phyloP scores from a whole-genome alignment of 2,888 invertebrate genomes.

The Nephrocerus scutellatus region DNA sequence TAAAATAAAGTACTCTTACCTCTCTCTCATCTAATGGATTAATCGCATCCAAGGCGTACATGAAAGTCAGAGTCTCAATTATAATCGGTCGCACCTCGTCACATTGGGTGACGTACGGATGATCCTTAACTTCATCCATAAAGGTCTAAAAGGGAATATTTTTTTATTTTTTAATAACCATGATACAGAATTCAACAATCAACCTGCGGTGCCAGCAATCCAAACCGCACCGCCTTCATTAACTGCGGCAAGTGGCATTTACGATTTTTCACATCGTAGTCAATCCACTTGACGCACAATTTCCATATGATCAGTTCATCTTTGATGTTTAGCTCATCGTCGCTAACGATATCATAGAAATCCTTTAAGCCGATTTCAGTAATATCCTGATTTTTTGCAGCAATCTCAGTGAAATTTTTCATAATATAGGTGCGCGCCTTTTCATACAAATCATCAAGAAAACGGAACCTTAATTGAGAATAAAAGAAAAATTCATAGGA shows the following conservation, averaged over 20 bases:
- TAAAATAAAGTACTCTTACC: constrained; percentile 44
- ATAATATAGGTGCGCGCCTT: constrained; percentile 65
- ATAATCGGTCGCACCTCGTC: constrained; percentile 81
- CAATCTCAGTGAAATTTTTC: constrained; percentile 68
- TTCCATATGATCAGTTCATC: constrained; percentile 86
- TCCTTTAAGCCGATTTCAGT: constrained; percentile 65
- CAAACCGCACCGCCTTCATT: constrained; percentile 73
- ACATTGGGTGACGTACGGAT: constrained; percentile 75
- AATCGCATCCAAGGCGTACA: constrained; percentile 88
- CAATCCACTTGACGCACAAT: constrained; percentile 79
- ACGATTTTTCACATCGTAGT: constrained; percentile 64
- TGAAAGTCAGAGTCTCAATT: constrained; percentile 83
- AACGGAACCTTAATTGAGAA: constrained; percentile 34
- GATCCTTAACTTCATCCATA: constrained; percentile 81
- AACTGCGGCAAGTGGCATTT: constrained; percentile 68
- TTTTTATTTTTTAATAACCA: background rate
- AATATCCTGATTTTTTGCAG: constrained; percentile 67
- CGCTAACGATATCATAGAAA: constrained; percentile 67
- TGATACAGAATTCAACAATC: constrained; percentile 13
- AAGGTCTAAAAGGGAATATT: constrained; percentile 78
- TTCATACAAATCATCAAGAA: constrained; percentile 53
- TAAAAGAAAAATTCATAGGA: background rate
- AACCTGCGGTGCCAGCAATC: constrained; percentile 72
- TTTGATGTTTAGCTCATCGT: constrained; percentile 79
- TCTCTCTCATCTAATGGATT: constrained; percentile 68